phyloP scores from a whole-genome alignment of 37 sponge, comb jelly and placozoan species.

The Cliona cf. orientalis region DNA sequence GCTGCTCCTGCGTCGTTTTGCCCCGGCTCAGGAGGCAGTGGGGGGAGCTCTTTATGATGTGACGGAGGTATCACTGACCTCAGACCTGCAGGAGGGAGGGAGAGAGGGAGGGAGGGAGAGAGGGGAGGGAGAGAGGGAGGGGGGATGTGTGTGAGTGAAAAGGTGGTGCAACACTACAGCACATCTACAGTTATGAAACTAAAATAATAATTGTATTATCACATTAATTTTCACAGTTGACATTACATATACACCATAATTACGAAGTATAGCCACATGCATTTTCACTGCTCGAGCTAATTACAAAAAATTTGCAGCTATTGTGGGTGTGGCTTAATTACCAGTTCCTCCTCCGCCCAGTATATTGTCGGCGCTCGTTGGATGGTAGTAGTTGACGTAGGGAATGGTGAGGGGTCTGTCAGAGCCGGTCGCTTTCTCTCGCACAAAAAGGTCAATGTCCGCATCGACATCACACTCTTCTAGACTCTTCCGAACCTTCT shows the following conservation, averaged over 20 bases:
- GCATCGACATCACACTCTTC: conserved; percentile 86
- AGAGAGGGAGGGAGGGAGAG: neutral
- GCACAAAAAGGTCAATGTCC: conserved; percentile 91
- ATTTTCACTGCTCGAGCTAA: neutral
- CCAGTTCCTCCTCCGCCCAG: neutral
- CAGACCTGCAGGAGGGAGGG: neutral
- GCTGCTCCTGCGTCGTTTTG: conserved; percentile 15
- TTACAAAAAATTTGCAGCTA: neutral
- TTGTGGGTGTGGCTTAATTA: neutral
- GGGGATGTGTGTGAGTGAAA: neutral
- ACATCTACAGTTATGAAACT: neutral
- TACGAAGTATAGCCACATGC: neutral
- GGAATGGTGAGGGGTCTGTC: conserved; percentile 76
- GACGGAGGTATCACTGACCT: neutral
- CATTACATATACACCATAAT: too few species aligned
- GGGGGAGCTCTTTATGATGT: neutral
- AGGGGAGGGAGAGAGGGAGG: conserved; percentile 4
- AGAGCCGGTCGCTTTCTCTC: conserved; percentile 60
- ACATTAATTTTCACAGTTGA: too few species aligned
- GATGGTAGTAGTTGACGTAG: conserved; percentile 84
- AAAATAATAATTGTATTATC: neutral
- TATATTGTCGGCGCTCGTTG: conserved; percentile 1
- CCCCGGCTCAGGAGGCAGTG: neutral
- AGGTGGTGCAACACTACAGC: neutral
- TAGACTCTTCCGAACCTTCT: conserved; percentile 75